A percentile compares a stretch with the other conserved stretches of the same genome.
Conservation (phyloP, 2,888 invertebrate genomes). For the Digitonthophagus gazella region DNA sequence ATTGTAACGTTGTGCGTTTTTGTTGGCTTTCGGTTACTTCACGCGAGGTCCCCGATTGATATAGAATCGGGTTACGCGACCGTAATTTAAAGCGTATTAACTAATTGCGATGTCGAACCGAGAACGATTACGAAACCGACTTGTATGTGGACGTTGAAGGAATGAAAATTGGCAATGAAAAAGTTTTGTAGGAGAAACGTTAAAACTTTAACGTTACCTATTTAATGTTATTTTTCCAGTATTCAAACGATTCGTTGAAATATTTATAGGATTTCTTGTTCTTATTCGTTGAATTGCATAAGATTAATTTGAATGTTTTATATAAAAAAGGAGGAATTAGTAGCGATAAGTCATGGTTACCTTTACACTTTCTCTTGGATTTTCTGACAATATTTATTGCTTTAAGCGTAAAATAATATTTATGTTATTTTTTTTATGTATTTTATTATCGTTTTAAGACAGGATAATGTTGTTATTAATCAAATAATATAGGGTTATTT, state of each 20-base stretch:
- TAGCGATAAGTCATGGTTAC: neutral
- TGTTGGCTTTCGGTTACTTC: neutral
- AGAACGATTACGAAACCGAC: neutral
- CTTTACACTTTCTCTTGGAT: neutral
- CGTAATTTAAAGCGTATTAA: neutral
- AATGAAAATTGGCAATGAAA: neutral
- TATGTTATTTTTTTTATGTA: too few relatives aligned
- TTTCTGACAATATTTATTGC: neutral
- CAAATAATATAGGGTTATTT: too few relatives aligned
- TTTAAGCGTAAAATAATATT: neutral
- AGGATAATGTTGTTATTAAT: too few relatives aligned
- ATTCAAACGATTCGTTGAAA: too few relatives aligned
- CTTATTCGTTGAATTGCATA: too few relatives aligned
- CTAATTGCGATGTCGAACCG: neutral
- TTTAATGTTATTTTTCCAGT: too few relatives aligned
- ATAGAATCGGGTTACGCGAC: neutral
- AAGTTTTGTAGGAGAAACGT: too few relatives aligned
- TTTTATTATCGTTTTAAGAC: too few relatives aligned
- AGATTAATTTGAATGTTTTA: too few relatives aligned
- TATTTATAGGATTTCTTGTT: too few relatives aligned
- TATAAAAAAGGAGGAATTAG: neutral
- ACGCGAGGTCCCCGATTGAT: neutral
- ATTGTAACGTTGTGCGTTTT: neutral
- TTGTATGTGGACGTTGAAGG: neutral
- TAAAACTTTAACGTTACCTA: too few relatives aligned